Evolutionary conservation across 2,113 vertebrate genomes (phyloP).

Genomic region (Vulpes lagopus): DNA sequence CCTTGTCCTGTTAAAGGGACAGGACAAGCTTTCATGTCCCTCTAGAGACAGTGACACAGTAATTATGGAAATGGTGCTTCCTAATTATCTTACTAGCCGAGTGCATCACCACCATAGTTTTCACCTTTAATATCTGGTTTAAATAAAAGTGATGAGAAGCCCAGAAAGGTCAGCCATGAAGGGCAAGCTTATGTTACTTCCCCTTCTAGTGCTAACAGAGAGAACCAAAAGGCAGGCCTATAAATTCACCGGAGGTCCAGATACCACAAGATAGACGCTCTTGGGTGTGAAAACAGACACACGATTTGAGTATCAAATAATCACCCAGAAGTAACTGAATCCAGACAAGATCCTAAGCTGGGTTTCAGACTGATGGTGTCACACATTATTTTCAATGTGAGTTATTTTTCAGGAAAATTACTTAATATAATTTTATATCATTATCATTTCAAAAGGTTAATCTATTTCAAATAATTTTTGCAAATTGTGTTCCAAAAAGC

Average conservation of each 20-base stretch:
- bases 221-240: not conserved
- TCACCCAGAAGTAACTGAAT: not conserved
- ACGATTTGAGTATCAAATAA: not conserved
- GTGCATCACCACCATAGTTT: constrained; percentile 56
- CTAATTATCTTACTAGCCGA: constrained; percentile 81
- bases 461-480: constrained; percentile 73
- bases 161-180: constrained; percentile 75
- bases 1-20: constrained; percentile 87
- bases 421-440: constrained; percentile 56
- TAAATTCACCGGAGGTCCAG: not conserved
- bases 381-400: constrained; percentile 39
- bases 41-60: constrained; percentile 80
- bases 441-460: constrained; percentile 69
- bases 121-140: constrained; percentile 69
- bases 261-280: fast-evolving
- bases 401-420: constrained; percentile 48
- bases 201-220: constrained; percentile 66
- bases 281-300: not conserved
- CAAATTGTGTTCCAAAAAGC: constrained; percentile 49
- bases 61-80: constrained; percentile 80
- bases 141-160: constrained; percentile 78
- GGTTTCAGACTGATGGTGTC: not conserved
- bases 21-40: constrained; percentile 83
- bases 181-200: constrained; percentile 73
- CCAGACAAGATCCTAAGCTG: not conserved